Evolutionary conservation across 2,113 vertebrate genomes (phyloP).

Genomic region (Pogonocichla stellata): DNA sequence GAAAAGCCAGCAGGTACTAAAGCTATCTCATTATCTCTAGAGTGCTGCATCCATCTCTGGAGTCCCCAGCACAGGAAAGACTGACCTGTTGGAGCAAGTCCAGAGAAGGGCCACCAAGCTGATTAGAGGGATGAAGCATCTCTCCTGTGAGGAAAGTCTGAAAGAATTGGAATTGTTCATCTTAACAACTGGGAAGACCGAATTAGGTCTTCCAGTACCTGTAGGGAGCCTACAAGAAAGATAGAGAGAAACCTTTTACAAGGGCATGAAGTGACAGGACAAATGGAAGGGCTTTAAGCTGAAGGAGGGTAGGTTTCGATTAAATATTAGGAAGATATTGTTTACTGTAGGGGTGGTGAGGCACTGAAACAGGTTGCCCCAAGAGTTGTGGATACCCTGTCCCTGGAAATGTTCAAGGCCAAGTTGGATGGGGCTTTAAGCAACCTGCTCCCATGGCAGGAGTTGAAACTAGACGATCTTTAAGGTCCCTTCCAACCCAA

Average conservation of each 20-base stretch:
- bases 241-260: background rate
- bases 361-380: background rate
- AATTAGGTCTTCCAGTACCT: background rate
- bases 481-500: background rate
- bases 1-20: background rate
- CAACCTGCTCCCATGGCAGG: background rate
- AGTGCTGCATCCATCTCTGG: background rate
- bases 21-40: background rate
- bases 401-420: background rate
- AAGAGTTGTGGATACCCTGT: background rate
- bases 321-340: background rate
- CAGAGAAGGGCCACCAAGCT: background rate
- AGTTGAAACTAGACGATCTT: background rate
- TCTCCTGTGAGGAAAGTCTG: background rate
- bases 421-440: background rate
- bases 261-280: background rate
- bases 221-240: background rate
- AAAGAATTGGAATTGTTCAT: background rate
- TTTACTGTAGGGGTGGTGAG: background rate
- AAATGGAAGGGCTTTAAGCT: background rate
- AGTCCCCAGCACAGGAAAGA: background rate
- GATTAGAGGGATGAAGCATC: background rate
- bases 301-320: background rate
- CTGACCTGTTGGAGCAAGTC: background rate
- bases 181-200: background rate